phyloP scores from a whole-genome alignment of 2,888 invertebrate genomes.

The Pollenia labialis region DNA sequence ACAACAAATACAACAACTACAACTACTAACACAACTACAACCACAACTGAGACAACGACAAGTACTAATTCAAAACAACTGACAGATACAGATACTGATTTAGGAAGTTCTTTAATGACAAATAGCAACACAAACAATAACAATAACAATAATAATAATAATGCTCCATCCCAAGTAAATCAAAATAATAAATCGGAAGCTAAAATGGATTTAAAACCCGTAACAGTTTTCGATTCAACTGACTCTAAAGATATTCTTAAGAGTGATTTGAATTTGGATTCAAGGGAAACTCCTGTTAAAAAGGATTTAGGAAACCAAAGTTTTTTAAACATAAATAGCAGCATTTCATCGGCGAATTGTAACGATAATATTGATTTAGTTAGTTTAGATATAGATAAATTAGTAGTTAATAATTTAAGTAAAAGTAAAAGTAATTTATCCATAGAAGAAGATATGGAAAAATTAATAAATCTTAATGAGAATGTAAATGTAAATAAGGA shows the following conservation, averaged over 20 bases:
- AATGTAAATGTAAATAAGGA: background rate
- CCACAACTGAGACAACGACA: conserved; percentile 74
- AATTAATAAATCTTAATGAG: conserved; percentile 23
- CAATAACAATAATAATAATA: conserved; percentile 71
- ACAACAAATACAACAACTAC: conserved; percentile 74
- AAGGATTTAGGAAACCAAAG: conserved; percentile 50
- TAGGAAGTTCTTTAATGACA: conserved; percentile 19
- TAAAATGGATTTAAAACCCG: conserved; percentile 1
- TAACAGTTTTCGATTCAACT: conserved; percentile 18
- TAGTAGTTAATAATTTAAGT: conserved; percentile 15
- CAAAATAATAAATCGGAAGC: conserved; percentile 73
- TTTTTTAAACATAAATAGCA: conserved; percentile 72
- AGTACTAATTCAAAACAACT: conserved; percentile 74
- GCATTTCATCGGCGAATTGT: conserved; percentile 37
- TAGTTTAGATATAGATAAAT: conserved; percentile 35
- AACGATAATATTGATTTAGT: conserved; percentile 50
- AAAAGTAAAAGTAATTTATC: conserved; percentile 18
- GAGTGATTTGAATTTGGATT: background rate
- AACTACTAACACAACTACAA: conserved; percentile 74
- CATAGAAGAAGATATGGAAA: background rate
- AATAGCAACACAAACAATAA: conserved; percentile 63
- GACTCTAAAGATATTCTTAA: background rate
- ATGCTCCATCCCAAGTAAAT: conserved; percentile 74
- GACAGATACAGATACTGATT: conserved; percentile 72
- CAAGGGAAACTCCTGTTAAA: background rate